phyloP scores from a whole-genome alignment of 2,888 invertebrate genomes.

The Laothoe populi region DNA sequence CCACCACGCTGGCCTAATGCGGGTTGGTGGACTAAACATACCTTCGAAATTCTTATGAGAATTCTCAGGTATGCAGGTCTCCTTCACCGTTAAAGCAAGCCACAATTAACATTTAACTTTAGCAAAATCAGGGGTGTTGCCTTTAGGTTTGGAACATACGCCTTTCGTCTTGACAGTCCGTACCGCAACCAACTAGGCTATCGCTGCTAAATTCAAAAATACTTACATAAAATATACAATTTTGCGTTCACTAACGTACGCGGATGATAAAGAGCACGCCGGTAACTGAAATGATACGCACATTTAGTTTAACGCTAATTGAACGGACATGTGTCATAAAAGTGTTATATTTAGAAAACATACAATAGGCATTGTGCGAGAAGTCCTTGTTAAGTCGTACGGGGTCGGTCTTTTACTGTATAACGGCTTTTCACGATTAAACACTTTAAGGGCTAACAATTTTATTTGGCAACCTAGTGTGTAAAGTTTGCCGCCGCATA shows the following conservation, averaged over 20 bases:
- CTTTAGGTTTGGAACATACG: too few relatives aligned
- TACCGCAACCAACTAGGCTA: too few relatives aligned
- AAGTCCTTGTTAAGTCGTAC: conserved; percentile 7
- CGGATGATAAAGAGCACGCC: conserved; percentile 4
- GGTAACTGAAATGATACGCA: conserved; percentile 23
- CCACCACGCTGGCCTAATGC: too few relatives aligned
- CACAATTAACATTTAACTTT: too few relatives aligned
- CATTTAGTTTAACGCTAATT: conserved; percentile 25
- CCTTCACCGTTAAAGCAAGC: too few relatives aligned
- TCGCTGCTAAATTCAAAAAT: background rate
- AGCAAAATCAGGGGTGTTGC: too few relatives aligned
- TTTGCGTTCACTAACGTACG: background rate
- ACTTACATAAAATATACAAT: background rate
- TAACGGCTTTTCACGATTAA: background rate
- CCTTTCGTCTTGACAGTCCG: too few relatives aligned
- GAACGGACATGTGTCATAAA: conserved; percentile 13
- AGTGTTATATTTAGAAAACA: background rate
- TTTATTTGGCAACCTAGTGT: too few relatives aligned
- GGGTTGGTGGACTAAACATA: too few relatives aligned
- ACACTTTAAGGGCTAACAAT: background rate
- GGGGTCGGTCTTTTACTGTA: background rate
- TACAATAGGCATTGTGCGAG: background rate
- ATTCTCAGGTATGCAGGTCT: too few relatives aligned
- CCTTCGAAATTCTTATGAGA: too few relatives aligned
- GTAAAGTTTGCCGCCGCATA: too few relatives aligned